Conservation (phyloP, 2,113 vertebrate species). For the Zapus hudsonius region DNA sequence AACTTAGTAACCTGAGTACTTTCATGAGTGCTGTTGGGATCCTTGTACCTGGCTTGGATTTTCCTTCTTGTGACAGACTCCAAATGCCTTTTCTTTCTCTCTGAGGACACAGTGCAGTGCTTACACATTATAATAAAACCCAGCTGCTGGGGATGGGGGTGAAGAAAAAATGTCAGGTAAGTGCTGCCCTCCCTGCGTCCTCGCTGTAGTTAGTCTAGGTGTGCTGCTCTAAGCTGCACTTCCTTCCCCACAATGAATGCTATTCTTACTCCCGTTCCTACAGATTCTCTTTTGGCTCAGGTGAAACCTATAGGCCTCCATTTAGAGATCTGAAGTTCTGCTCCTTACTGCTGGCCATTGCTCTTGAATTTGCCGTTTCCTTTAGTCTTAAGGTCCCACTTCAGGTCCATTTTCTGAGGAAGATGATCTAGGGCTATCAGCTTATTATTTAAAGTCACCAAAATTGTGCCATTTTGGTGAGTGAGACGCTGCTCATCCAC, state of each 20-base stretch:
- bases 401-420: conserved; percentile 50
- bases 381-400: neutral
- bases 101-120: conserved; percentile 38
- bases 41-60: conserved; percentile 37
- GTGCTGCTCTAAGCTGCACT: neutral
- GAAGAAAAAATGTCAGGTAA: neutral
- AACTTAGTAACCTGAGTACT: conserved; percentile 32
- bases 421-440: neutral
- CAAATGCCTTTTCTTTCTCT: conserved; percentile 30
- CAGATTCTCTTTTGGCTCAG: conserved; percentile 3
- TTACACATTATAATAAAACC: neutral
- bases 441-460: neutral
- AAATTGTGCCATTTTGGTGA: neutral
- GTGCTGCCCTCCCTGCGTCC: neutral
- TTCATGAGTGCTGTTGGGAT: neutral
- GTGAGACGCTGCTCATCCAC: neutral
- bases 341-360: neutral
- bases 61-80: conserved; percentile 40
- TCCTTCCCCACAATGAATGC: conserved; percentile 2
- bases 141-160: neutral
- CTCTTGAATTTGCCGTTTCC: conserved; percentile 16
- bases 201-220: neutral
- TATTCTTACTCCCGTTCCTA: conserved; percentile 20
- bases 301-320: conserved; percentile 20
- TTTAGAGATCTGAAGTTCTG: conserved; percentile 23